These are phyloP conservation scores for Arizona elegans DNA, from an alignment of 2,113 vertebrate species.

Conservation along the genomic window DNA sequence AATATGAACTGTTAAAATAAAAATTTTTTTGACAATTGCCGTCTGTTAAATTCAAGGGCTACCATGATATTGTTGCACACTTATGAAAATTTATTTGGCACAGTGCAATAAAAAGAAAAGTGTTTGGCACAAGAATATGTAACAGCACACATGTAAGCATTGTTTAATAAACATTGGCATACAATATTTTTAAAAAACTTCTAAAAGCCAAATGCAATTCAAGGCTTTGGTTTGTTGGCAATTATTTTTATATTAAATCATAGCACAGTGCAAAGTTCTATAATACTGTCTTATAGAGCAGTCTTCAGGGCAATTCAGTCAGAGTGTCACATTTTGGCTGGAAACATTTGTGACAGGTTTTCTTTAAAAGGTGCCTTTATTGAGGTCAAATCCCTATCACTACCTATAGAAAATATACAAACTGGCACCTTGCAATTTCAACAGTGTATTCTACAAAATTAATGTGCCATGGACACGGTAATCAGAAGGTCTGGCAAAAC, in stretches of 20 bases:
- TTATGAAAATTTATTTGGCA: conserved; percentile 67
- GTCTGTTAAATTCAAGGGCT: conserved; percentile 8
- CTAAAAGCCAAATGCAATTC: conserved; percentile 48
- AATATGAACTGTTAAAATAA: neutral
- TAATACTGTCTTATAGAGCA: conserved; percentile 53
- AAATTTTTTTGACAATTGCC: neutral
- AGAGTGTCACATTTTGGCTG: conserved; percentile 46
- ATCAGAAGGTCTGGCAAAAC: conserved; percentile 49
- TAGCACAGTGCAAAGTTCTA: conserved; percentile 49
- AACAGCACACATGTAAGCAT: conserved; percentile 60
- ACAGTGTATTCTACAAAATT: conserved; percentile 62
- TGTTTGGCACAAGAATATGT: conserved; percentile 61
- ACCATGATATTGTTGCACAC: conserved; percentile 49
- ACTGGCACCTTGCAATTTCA: conserved; percentile 32
- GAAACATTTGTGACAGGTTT: conserved; percentile 33
- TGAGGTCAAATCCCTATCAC: conserved; percentile 44
- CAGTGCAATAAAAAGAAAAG: conserved; percentile 52
- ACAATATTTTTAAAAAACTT: conserved; percentile 56
- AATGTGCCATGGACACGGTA: conserved; percentile 50
- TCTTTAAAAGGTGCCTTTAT: conserved; percentile 46
- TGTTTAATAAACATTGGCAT: conserved; percentile 60
- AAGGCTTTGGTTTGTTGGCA: conserved; percentile 56
- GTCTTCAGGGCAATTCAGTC: conserved; percentile 49
- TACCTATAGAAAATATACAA: conserved; percentile 49
- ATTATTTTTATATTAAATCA: conserved; percentile 52